Base-by-base conservation (phyloP, 2,797 vertebrate genomes). In the Sebastiscus albofasciatus region DNA sequence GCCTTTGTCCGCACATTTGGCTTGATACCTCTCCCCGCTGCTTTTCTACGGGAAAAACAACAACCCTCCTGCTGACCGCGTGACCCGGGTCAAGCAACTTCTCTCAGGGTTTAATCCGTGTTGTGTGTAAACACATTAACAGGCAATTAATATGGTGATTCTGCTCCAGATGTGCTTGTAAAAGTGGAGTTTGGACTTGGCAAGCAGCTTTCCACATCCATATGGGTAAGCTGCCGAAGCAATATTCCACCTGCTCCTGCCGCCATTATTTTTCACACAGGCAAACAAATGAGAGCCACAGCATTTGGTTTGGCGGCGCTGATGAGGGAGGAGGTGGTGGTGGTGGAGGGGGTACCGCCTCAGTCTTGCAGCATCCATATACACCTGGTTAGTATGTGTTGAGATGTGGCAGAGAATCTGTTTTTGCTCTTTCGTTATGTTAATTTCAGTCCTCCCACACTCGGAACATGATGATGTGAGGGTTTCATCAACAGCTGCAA, bases 101-200 rank as follows among this genome's bases (percentile, higher is more conserved):
- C 91, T 89, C 88, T 79, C 89, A 75, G 82, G 88, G 92, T 89
- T 90, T 92, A 89, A 92, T 93, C 87, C 81, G 80, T 6, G 89
- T 90, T 85, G 89, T 87, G 91, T 92, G 92, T 94, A 91, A 94
- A 90, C 92, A 93, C 90, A 93, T 95, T 93, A 94, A 93, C 82
- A 67, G 86, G 85, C 90, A 89, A 92, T 94, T 94, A 94, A 94
- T 93, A 93, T 93, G 91, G 90, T 90, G 93, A 93, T 92, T 88
- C 75, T 39, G 87, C 88, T 92, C 93, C 94, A 94, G 93, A 94
- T 94, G 92, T 91, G 92, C 90, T 90, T 86, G 92, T 94, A 92
- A 92, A 92, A 89, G 89, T 88, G 90, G 87, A 91, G 85, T 92
- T 90, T 87, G 85, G 87, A 87, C 80, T 92, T 93, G 92, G 94